A percentile compares a stretch with the other conserved stretches of the same genome.
These are phyloP conservation scores for Dendrophyllia cribrosa DNA, from an alignment of 64 coral and sea anemone species.

Conservation along the genomic window DNA sequence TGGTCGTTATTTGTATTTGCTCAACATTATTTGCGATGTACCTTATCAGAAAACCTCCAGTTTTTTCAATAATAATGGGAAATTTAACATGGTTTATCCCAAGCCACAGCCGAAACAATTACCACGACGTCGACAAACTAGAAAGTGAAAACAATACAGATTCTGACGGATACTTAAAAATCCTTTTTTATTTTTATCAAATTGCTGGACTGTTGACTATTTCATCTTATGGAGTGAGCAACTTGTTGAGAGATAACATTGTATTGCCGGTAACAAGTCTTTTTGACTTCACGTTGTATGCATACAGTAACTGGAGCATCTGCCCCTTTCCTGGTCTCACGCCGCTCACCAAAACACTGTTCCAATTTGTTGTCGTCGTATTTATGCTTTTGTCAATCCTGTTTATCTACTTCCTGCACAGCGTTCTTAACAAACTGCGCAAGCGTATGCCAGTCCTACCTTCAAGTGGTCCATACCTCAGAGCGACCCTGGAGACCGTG, in stretches of 20 bases:
- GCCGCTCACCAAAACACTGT: slow-evolving; percentile 23
- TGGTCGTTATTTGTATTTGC: not conserved
- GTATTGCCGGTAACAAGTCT: not conserved
- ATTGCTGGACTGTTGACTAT: slow-evolving; percentile 29
- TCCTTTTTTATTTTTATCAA: slow-evolving; percentile 74
- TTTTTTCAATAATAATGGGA: not conserved
- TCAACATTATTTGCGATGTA: not conserved
- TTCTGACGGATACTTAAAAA: slow-evolving; percentile 42
- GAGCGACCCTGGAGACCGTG: slow-evolving; percentile 48
- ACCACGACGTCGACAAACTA: not conserved
- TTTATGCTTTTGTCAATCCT: not conserved
- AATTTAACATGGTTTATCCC: slow-evolving; percentile 29
- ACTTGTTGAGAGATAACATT: not conserved
- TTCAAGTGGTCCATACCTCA: slow-evolving; percentile 39
- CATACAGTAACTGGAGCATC: not conserved
- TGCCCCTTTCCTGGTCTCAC: slow-evolving; percentile 46
- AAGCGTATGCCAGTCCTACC: slow-evolving; percentile 3
- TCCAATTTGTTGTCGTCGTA: not conserved
- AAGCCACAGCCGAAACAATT: not conserved
- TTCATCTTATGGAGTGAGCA: not conserved
- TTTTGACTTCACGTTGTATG: slow-evolving; percentile 23
- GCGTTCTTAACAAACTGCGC: slow-evolving; percentile 4
- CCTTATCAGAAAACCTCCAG: slow-evolving; percentile 40
- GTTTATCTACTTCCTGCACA: slow-evolving; percentile 28
- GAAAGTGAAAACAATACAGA: not conserved